phyloP scores from a whole-genome alignment of 2,888 invertebrate species.

The Dilophus febrilis region DNA sequence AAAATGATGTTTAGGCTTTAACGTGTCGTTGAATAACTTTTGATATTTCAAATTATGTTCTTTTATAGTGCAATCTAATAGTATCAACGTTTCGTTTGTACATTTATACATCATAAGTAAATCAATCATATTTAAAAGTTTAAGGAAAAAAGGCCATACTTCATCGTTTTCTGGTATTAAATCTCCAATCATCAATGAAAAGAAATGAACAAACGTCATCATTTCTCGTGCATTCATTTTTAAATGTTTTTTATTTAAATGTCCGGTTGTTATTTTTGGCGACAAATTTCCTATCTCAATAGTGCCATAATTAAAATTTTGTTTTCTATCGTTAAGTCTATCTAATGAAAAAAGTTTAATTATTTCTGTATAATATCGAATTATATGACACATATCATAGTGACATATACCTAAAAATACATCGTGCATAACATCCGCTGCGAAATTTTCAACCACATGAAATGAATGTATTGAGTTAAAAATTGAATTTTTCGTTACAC shows the following conservation, averaged over 20 bases:
- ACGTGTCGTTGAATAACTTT: too few relatives aligned
- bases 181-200: too few relatives aligned
- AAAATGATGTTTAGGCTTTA: too few relatives aligned
- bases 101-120: too few relatives aligned
- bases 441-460: background rate
- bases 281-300: conserved; percentile 5
- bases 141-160: conserved; percentile 1
- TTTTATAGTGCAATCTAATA: too few relatives aligned
- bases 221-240: conserved; percentile 6
- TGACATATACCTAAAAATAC: too few relatives aligned
- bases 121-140: background rate
- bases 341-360: background rate
- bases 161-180: too few relatives aligned
- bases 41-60: too few relatives aligned
- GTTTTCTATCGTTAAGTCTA: conserved; percentile 1
- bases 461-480: background rate
- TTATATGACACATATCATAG: too few relatives aligned
- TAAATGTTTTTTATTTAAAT: background rate
- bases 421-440: conserved; percentile 1
- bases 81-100: too few relatives aligned
- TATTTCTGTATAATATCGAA: background rate
- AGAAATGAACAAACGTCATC: too few relatives aligned
- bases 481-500: background rate
- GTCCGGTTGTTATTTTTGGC: background rate
- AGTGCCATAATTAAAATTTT: conserved; percentile 4